These are phyloP conservation scores for Rhagologus leucostigma DNA, from an alignment of 2,113 vertebrate genomes.

Conservation along the genomic window DNA sequence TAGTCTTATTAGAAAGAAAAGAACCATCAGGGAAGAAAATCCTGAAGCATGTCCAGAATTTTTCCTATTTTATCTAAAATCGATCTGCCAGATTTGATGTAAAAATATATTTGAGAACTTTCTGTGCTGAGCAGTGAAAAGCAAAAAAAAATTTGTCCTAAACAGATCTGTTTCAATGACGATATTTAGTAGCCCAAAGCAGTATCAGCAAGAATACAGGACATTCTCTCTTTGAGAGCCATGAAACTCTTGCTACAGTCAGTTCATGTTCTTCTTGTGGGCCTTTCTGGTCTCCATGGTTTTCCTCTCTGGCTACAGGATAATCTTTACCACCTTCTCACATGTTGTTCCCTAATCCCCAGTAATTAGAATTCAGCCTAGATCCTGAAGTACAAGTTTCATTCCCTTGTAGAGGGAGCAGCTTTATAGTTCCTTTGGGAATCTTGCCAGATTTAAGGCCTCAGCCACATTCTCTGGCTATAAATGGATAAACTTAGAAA, in stretches of 20 bases:
- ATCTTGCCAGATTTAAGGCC: neutral
- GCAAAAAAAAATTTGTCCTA: neutral
- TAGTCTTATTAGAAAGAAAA: neutral
- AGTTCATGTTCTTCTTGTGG: neutral
- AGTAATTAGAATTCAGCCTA: neutral
- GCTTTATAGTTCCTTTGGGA: neutral
- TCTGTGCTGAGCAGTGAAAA: neutral
- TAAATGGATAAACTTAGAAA: neutral
- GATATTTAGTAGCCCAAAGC: neutral
- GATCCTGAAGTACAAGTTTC: neutral
- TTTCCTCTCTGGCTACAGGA: neutral
- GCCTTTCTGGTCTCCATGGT: neutral
- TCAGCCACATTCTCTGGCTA: neutral
- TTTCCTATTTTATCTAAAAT: neutral
- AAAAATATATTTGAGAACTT: neutral
- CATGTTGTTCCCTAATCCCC: neutral
- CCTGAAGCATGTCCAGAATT: neutral
- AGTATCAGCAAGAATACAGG: neutral
- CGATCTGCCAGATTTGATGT: neutral
- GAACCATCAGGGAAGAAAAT: neutral
- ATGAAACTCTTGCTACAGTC: neutral
- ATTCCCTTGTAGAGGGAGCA: neutral
- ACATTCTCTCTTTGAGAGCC: neutral
- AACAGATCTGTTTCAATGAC: neutral
- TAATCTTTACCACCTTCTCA: neutral